Evolutionary conservation across 2,888 invertebrate genomes (phyloP).

Genomic region (Trichogramma evanescens): DNA sequence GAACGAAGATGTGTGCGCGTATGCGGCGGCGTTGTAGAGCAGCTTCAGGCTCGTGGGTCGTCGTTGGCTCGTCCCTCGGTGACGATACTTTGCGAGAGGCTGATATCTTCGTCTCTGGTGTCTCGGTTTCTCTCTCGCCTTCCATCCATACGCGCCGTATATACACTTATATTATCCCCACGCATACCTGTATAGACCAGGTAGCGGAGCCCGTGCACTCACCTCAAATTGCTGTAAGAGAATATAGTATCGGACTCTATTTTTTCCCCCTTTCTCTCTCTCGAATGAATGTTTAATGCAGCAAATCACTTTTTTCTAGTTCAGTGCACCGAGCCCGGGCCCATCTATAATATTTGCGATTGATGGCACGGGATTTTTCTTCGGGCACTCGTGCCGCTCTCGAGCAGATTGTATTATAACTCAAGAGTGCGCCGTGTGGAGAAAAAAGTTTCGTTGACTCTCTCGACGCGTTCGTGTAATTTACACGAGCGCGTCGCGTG

Average conservation of each 20-base stretch:
- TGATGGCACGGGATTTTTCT: neutral
- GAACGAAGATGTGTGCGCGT: no score
- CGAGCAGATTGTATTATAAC: no score
- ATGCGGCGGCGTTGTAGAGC: no score
- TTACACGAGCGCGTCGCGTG: no score
- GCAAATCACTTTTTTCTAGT: slow-evolving; percentile 4
- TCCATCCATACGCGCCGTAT: no score
- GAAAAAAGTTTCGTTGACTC: no score
- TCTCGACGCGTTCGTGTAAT: no score
- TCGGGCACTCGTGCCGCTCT: neutral
- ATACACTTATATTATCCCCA: no score
- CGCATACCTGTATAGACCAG: no score
- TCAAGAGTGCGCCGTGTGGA: no score
- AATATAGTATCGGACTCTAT: slow-evolving; percentile 7
- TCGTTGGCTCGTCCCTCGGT: slow-evolving; percentile 2
- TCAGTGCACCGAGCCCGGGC: neutral
- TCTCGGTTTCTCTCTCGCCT: neutral
- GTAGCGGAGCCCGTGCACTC: slow-evolving; percentile 1
- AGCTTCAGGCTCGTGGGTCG: no score
- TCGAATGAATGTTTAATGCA: slow-evolving; percentile 13
- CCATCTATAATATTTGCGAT: neutral
- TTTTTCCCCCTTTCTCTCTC: neutral
- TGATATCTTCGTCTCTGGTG: slow-evolving; percentile 10
- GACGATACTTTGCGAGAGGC: slow-evolving; percentile 7
- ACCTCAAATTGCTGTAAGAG: slow-evolving; percentile 9